Evolutionary conservation across 2,888 invertebrate species (phyloP), one percentile per base, ranked within the genome.

Genomic region (Ceraclea dissimilis): DNA sequence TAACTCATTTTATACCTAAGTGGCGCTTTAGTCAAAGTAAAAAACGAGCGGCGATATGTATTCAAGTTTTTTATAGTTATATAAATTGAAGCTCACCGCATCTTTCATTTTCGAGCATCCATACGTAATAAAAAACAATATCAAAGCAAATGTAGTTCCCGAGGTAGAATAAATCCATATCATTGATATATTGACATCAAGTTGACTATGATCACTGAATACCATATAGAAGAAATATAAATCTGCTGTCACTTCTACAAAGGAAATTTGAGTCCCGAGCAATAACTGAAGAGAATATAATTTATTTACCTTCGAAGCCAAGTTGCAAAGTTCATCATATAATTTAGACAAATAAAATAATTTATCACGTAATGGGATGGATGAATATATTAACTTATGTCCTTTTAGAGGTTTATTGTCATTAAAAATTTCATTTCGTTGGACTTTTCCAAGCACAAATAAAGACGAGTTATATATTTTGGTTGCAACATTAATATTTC

Each of bases 141-240:
- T 1, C 1, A 49, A 11, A 20, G 58, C 56, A 48, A 21, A 58
- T 8, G 56, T 10, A 17, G 54, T 31, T 20, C 58, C 56, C 56
- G 55, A 60, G 8, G 44, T 13, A 8, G 52, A 51, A 2, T 53
- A 39, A 10, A 48, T 58, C 60, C 60, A 60, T 11, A 47, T 50
- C n/a, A 58, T 60, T 1, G 39, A 13, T 16, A 50, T 49, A 2
- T 55, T 51, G 11, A 58, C 20, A 6, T 13, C 11, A 17, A 54
- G 57, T 13, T 54, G 54, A 16, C 34, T n/a, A 43, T 59, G 57
- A 2, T 21, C 4, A 34, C 59, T 59, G 16, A 61, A 33, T 57
- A 61, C 59, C 49, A 61, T 39, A 49, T 61, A 61, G 20, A 61
- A 53, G 18, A 57, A 57, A 39, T 61, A 61, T 19, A 61, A 39